Conservation (phyloP, 2,888 invertebrate genomes). For the Drosophila aldrichi region DNA sequence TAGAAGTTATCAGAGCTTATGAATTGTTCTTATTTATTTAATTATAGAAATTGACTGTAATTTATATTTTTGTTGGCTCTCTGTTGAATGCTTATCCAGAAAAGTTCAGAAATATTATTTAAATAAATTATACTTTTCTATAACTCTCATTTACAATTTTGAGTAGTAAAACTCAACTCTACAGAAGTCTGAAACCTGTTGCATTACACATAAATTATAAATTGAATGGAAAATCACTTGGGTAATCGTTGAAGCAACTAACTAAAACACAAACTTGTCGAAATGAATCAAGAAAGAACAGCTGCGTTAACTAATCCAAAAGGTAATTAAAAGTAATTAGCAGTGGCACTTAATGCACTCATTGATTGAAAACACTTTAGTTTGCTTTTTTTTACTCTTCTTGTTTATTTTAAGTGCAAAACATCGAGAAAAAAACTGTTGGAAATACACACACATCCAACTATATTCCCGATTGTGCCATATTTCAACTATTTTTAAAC, state of each 20-base stretch:
- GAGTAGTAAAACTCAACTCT: not conserved
- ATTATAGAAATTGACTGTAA: not conserved
- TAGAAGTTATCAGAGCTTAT: not conserved
- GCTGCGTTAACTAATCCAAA: not conserved
- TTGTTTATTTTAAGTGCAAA: conserved; percentile 9
- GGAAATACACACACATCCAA: not conserved
- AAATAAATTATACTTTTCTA: not conserved
- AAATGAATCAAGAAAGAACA: conserved; percentile 2
- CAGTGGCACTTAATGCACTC: conserved; percentile 12
- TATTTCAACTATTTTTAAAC: conserved; percentile 70
- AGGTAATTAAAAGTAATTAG: conserved; percentile 13
- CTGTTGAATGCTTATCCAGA: not conserved
- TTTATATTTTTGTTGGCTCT: not conserved
- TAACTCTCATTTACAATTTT: not conserved
- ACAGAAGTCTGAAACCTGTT: not conserved
- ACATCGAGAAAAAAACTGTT: conserved; percentile 12
- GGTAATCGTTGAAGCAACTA: not conserved
- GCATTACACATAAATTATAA: not conserved
- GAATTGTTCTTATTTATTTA: not conserved
- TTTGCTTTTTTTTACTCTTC: not conserved
- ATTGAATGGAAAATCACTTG: not conserved
- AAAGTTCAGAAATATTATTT: not conserved
- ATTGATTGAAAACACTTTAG: conserved; percentile 19
- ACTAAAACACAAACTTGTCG: not conserved
- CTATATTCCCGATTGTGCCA: conserved; percentile 33